Conservation (phyloP, 1,140 invertebrate genomes). For the Drosophila simulans region DNA sequence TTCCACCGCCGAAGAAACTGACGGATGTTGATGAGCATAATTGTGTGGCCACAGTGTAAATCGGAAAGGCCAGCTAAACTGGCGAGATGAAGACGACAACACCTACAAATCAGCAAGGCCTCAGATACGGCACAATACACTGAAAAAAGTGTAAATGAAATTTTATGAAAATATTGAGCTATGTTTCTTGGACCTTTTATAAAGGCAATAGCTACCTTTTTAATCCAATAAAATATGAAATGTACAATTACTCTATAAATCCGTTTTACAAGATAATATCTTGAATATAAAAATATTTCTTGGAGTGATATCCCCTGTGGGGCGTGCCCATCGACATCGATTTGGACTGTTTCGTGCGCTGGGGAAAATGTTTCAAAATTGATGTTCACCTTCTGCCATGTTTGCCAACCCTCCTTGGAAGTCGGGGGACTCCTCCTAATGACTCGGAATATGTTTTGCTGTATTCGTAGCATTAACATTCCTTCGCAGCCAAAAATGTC, state of each 20-base stretch:
- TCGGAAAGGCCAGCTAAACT: conserved; percentile 34
- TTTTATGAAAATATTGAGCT: too few relatives aligned
- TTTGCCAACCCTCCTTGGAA: conserved; percentile 12
- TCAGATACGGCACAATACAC: conserved; percentile 19
- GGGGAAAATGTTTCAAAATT: conserved; percentile 75
- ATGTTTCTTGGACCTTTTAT: too few relatives aligned
- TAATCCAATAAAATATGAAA: too few relatives aligned
- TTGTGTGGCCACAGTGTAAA: conserved; percentile 78
- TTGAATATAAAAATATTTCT: not conserved
- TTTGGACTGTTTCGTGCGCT: conserved; percentile 54
- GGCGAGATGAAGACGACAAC: conserved; percentile 45
- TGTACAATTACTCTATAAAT: too few relatives aligned
- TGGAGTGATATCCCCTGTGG: conserved; percentile 43
- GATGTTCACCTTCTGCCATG: conserved; percentile 73
- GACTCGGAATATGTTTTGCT: conserved; percentile 68
- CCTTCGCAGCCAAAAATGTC: conserved; percentile 53
- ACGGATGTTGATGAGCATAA: conserved; percentile 76
- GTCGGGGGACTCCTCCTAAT: conserved; percentile 40
- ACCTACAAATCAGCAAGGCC: conserved; percentile 51
- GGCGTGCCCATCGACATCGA: conserved; percentile 71
- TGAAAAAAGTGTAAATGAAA: fast-evolving
- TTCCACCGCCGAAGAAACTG: conserved; percentile 53
- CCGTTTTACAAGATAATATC: too few relatives aligned
- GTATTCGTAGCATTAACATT: conserved; percentile 74
- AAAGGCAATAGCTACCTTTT: too few relatives aligned